Conservation (phyloP, 2,113 vertebrate species). For the rat (Rattus norvegicus) region GRCr8 NC_086019.1:5304001-5304500, state of each 20-base stretch:
- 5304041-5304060: neutral
- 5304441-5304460: neutral
- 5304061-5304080: neutral
- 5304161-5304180: neutral
- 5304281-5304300: neutral
- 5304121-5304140: fast-evolving
- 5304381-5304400: neutral
- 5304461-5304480: neutral
- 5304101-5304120: too few species aligned
- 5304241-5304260: neutral
- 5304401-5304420: neutral
- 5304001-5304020: neutral
- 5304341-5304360: neutral
- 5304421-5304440: neutral
- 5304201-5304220: neutral
- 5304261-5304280: neutral
- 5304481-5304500: neutral
- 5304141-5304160: neutral
- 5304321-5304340: neutral
- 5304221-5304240: neutral
- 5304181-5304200: neutral
- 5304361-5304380: neutral
- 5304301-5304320: neutral
- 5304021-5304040: neutral
- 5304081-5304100: too few species aligned